Conservation (phyloP, 2,888 invertebrate species). For the Morpho deidamia region DNA sequence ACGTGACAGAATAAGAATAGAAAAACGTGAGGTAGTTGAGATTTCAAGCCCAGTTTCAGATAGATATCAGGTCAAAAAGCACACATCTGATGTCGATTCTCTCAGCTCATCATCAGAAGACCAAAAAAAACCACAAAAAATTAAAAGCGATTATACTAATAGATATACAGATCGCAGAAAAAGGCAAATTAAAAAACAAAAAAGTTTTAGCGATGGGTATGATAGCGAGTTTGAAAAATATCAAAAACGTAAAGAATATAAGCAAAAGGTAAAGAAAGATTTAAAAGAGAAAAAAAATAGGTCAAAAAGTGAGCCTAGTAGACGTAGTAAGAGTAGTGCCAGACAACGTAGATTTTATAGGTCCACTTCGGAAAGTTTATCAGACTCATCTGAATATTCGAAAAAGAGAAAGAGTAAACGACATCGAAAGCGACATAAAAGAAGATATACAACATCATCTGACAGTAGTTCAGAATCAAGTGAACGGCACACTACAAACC, state of each 20-base stretch:
- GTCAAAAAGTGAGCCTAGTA: slow-evolving; percentile 71
- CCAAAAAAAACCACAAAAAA: slow-evolving; percentile 42
- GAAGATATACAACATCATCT: slow-evolving; percentile 60
- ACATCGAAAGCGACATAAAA: slow-evolving; percentile 58
- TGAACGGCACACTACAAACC: slow-evolving; percentile 59
- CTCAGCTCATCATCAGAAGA: slow-evolving; percentile 71
- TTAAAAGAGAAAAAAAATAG: slow-evolving; percentile 51
- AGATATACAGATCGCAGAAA: slow-evolving; percentile 55
- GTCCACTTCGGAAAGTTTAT: slow-evolving; percentile 55
- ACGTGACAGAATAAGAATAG: slow-evolving; percentile 68
- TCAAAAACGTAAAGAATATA: slow-evolving; percentile 38
- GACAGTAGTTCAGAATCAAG: slow-evolving; percentile 66
- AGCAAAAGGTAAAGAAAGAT: slow-evolving; percentile 40
- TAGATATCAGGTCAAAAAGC: slow-evolving; percentile 39
- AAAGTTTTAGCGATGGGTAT: slow-evolving; percentile 74
- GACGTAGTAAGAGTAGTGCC: slow-evolving; percentile 46
- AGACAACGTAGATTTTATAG: slow-evolving; percentile 45
- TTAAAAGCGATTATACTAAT: slow-evolving; percentile 44
- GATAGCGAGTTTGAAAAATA: slow-evolving; percentile 59
- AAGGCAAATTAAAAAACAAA: slow-evolving; percentile 52
- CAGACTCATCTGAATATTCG: slow-evolving; percentile 46
- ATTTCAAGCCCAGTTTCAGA: slow-evolving; percentile 60
- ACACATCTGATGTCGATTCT: slow-evolving; percentile 49
- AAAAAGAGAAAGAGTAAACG: slow-evolving; percentile 63
- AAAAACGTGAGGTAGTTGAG: slow-evolving; percentile 72